A percentile compares a stretch with the other conserved stretches of the same genome.
Conservation (phyloP, 2,888 invertebrate species). For the Drosophila kambysellisi region DNA sequence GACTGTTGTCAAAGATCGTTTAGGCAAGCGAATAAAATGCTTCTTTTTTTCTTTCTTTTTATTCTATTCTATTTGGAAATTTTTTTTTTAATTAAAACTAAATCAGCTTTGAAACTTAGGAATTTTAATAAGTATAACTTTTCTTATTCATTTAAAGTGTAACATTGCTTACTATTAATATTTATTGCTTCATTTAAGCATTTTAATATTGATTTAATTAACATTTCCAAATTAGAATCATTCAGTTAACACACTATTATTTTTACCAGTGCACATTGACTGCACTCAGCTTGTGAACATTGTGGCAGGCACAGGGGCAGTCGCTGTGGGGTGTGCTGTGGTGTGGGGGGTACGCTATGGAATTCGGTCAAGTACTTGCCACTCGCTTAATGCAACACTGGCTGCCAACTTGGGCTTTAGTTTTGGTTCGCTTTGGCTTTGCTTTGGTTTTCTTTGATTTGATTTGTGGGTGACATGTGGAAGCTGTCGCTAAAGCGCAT, state of each 20-base stretch:
- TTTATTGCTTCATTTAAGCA: neutral
- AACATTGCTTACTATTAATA: no score
- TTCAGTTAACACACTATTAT: neutral
- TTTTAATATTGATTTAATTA: neutral
- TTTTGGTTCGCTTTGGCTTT: constrained; percentile 16
- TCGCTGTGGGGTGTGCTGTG: neutral
- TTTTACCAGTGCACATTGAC: constrained; percentile 1
- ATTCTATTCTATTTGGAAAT: no score
- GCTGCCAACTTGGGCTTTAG: constrained; percentile 34
- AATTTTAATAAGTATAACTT: neutral
- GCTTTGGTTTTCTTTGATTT: constrained; percentile 61
- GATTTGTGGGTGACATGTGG: constrained; percentile 77
- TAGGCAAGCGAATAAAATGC: neutral
- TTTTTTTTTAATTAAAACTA: neutral
- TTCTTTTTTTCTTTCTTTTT: neutral
- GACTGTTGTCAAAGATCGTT: neutral
- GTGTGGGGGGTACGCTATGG: constrained; percentile 38
- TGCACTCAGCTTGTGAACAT: neutral
- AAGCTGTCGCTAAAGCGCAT: constrained; percentile 71
- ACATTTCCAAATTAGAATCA: neutral
- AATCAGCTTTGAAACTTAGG: neutral
- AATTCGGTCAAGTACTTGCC: constrained; percentile 81
- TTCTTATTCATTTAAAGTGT: neutral
- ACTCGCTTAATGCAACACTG: constrained; percentile 51
- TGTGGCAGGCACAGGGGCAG: neutral